Conservation (phyloP, 2,113 vertebrate species). For the Hucho hucho region DNA sequence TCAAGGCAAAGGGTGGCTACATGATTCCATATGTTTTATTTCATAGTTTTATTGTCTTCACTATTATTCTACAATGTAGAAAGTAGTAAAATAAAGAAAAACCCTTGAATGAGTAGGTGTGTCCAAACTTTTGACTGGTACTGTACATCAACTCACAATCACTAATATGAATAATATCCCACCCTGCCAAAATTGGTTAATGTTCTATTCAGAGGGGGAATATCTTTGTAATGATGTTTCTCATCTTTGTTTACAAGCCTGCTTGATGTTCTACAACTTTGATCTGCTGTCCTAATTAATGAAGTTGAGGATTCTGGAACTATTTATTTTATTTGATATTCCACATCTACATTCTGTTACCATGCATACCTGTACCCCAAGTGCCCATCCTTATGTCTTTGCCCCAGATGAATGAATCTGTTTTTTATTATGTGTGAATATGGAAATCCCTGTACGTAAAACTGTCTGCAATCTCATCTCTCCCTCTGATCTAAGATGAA, state of each 20-base stretch:
- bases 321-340: background rate
- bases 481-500: slow-evolving; percentile 19
- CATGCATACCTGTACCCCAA: background rate
- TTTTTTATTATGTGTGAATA: background rate
- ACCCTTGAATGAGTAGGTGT: no score
- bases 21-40: no score
- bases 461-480: slow-evolving; percentile 11
- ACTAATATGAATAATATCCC: no score
- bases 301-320: slow-evolving; percentile 1
- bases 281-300: slow-evolving; percentile 33
- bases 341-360: background rate
- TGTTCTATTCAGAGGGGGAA: background rate
- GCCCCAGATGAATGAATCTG: background rate
- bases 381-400: background rate
- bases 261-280: slow-evolving; percentile 26
- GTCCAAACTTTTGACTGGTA: no score
- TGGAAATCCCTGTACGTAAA: slow-evolving; percentile 3
- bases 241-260: slow-evolving; percentile 8
- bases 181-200: background rate
- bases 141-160: no score
- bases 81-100: no score
- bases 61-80: no score
- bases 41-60: no score
- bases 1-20: no score
- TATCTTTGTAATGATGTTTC: slow-evolving; percentile 7